Evolutionary conservation across 2,797 vertebrate species (phyloP).

Genomic region (Heterohyrax brucei): DNA sequence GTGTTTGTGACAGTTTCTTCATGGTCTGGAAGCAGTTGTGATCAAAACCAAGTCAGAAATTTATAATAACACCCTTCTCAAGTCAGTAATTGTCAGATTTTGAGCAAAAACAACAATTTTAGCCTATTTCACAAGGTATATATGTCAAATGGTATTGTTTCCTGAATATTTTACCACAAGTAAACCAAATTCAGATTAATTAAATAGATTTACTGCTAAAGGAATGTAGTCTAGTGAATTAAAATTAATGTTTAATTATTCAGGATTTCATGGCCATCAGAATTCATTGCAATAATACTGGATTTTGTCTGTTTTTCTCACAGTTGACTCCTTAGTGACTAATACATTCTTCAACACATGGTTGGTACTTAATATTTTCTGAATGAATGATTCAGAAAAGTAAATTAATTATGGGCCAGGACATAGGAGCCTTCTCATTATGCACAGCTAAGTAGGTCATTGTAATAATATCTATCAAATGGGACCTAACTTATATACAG

Average conservation of each 20-base stretch:
- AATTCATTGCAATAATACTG: not conserved
- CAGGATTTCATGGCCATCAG: constrained; percentile 31
- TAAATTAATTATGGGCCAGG: constrained; percentile 40
- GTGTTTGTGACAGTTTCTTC: constrained; percentile 20
- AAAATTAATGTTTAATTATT: constrained; percentile 29
- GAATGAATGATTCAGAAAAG: constrained; percentile 72
- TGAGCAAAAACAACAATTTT: constrained; percentile 50
- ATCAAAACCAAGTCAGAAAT: constrained; percentile 25
- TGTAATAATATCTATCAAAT: constrained; percentile 33
- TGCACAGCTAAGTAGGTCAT: constrained; percentile 3
- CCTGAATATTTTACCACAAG: constrained; percentile 60
- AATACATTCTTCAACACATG: not conserved
- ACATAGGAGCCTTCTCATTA: not conserved
- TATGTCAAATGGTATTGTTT: not conserved
- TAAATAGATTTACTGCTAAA: constrained; percentile 32
- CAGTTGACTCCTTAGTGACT: constrained; percentile 47
- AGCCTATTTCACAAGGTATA: not conserved
- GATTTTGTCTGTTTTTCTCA: constrained; percentile 2
- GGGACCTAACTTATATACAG: not conserved
- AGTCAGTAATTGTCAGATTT: constrained; percentile 36
- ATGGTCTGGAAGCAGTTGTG: not conserved
- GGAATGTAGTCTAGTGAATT: constrained; percentile 21
- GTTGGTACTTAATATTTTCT: constrained; percentile 39
- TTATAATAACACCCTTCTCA: constrained; percentile 10
- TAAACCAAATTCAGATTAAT: not conserved